phyloP scores from a whole-genome alignment of 2,113 vertebrate genomes.

The Machaerirhynchus nigripectus region DNA sequence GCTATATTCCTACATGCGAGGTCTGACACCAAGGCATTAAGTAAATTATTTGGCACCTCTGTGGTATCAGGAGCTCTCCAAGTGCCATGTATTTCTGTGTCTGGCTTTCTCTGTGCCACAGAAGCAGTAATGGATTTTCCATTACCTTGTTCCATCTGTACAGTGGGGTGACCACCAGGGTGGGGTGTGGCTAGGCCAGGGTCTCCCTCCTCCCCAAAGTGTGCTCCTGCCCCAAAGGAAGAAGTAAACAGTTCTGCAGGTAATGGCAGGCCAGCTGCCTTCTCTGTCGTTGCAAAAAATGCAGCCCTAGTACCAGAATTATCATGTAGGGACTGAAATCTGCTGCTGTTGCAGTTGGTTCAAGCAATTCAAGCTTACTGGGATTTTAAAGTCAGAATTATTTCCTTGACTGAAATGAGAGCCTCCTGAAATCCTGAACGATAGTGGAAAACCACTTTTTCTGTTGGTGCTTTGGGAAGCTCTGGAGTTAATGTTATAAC shows the following conservation, averaged over 20 bases:
- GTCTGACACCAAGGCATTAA: not conserved
- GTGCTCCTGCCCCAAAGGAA: not conserved
- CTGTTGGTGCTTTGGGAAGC: not conserved
- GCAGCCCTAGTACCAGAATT: not conserved
- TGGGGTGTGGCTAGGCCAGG: rapidly evolving
- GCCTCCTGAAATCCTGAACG: not conserved
- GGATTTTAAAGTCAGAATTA: not conserved
- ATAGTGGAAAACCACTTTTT: not conserved
- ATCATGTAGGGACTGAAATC: not conserved
- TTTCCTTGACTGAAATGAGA: not conserved
- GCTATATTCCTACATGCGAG: not conserved
- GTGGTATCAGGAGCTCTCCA: rapidly evolving
- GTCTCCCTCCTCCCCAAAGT: rapidly evolving
- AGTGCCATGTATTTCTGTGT: not conserved
- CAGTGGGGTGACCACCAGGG: rapidly evolving
- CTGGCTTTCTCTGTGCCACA: not conserved
- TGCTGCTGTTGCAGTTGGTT: rapidly evolving
- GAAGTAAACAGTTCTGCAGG: rapidly evolving
- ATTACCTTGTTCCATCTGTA: rapidly evolving
- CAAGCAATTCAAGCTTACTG: not conserved
- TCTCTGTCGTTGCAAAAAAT: not conserved
- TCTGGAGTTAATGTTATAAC: not conserved
- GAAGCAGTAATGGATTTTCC: rapidly evolving
- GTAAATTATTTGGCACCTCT: not conserved
- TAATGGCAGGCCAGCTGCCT: not conserved